phyloP scores from a whole-genome alignment of 2,888 invertebrate genomes.

The Melikaiella ostensackeni region DNA sequence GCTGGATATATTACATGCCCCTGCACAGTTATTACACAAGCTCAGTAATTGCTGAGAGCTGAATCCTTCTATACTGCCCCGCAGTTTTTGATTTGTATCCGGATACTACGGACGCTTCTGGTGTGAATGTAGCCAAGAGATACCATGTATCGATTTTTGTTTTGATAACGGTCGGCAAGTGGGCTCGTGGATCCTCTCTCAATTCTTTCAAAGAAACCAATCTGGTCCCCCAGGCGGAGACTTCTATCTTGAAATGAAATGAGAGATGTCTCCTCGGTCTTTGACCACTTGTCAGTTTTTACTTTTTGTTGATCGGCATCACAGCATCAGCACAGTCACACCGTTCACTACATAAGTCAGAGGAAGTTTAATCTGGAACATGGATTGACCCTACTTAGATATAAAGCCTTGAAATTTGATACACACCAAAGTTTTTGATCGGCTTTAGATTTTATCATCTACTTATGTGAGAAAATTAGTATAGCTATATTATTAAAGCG shows the following conservation, averaged over 20 bases:
- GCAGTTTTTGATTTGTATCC: conserved; percentile 61
- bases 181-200: conserved; percentile 45
- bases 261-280: not conserved
- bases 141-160: conserved; percentile 62
- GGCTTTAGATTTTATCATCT: conserved; percentile 22
- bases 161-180: conserved; percentile 55
- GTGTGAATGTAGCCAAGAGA: conserved; percentile 57
- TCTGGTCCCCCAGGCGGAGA: not conserved
- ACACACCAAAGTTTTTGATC: conserved; percentile 5
- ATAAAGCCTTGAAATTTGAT: conserved; percentile 22
- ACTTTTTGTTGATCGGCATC: not conserved
- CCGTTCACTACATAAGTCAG: not conserved
- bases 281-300: conserved; percentile 4
- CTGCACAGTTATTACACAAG: conserved; percentile 71
- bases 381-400: conserved; percentile 14
- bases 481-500: not conserved
- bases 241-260: not conserved
- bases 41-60: conserved; percentile 66
- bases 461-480: conserved; percentile 13
- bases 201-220: conserved; percentile 42
- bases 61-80: conserved; percentile 47
- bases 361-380: conserved; percentile 15
- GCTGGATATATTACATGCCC: conserved; percentile 72
- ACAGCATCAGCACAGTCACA: not conserved
- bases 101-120: conserved; percentile 50